Evolutionary conservation across 2,113 vertebrate genomes (phyloP).

Genomic region (Anolis sagrei): DNA sequence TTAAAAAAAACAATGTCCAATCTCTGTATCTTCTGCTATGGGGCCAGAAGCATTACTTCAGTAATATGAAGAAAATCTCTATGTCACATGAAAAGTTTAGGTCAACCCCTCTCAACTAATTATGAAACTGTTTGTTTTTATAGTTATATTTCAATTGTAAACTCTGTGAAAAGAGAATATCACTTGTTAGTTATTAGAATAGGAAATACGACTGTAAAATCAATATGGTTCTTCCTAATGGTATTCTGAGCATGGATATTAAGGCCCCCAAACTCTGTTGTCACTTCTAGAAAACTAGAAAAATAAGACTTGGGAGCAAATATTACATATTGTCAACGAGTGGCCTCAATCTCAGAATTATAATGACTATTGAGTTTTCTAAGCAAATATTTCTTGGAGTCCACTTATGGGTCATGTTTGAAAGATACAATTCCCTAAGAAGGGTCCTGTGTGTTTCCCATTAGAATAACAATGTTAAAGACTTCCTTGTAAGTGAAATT

Average conservation of each 20-base stretch:
- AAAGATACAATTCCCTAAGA: not conserved
- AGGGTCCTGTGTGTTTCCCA: not conserved
- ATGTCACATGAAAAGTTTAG: conserved; percentile 20
- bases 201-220: not conserved
- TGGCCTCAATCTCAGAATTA: not conserved
- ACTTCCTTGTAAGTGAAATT: not conserved
- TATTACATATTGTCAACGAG: too few relatives aligned
- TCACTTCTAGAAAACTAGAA: not conserved
- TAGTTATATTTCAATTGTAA: not conserved
- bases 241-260: not conserved
- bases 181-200: not conserved
- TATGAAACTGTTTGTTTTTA: not conserved
- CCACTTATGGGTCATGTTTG: not conserved
- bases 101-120: not conserved
- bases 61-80: conserved; percentile 10
- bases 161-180: not conserved
- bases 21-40: not conserved
- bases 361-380: not conserved
- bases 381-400: conserved; percentile 22
- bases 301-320: not conserved
- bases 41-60: not conserved
- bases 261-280: not conserved
- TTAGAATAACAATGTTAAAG: not conserved
- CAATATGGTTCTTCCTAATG: too few relatives aligned
- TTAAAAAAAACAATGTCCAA: not conserved